A percentile compares a stretch with the other conserved stretches of the same genome.
These are phyloP conservation scores for Deroplatys truncata DNA, from an alignment of 2,888 invertebrate species.

Conservation along the genomic window DNA sequence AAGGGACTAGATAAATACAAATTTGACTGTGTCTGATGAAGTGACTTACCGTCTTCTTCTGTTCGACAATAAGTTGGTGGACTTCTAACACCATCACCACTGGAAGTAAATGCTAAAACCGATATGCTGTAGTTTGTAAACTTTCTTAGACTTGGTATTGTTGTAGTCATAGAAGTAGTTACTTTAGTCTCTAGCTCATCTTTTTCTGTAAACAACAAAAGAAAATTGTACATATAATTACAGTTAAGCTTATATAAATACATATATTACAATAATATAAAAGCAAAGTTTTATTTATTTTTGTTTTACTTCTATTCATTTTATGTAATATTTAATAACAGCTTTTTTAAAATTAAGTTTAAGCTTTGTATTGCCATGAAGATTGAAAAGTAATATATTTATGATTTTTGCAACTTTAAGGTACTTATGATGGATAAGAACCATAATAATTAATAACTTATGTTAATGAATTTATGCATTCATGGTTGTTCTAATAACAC, in stretches of 20 bases:
- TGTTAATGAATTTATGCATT: no score
- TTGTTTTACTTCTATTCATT: no score
- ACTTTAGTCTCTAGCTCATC: slow-evolving; percentile 52
- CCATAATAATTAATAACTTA: no score
- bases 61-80: slow-evolving; percentile 81
- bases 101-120: slow-evolving; percentile 81
- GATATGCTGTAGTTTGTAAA: slow-evolving; percentile 91
- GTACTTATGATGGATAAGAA: no score
- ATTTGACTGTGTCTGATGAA: not conserved
- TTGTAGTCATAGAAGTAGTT: slow-evolving; percentile 63
- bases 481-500: no score
- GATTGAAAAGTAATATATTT: no score
- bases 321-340: no score
- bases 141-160: slow-evolving; percentile 71
- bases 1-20: not conserved
- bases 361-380: no score
- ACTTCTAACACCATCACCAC: slow-evolving; percentile 85
- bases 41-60: slow-evolving; percentile 74
- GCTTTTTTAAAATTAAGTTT: no score
- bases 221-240: not conserved
- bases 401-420: no score
- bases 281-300: not conserved
- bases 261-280: not conserved
- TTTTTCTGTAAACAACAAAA: slow-evolving; percentile 18
- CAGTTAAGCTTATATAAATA: not conserved